phyloP scores from a whole-genome alignment of 1,140 invertebrate genomes.

The Hestina assimilis region DNA sequence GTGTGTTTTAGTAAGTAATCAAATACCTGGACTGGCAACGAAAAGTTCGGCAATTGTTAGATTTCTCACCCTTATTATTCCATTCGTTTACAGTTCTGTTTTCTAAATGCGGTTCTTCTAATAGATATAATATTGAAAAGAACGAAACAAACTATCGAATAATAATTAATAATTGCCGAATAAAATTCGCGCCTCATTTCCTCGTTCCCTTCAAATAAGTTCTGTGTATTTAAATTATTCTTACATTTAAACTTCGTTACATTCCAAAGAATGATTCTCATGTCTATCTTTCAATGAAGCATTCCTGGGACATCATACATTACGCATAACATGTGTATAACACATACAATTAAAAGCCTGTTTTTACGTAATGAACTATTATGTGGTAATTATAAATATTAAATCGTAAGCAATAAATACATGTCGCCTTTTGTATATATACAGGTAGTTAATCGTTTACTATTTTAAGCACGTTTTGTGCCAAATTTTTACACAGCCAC shows the following conservation, averaged over 20 bases:
- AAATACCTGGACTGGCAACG: slow-evolving; percentile 30
- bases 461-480: slow-evolving; percentile 60
- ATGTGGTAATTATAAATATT: neutral
- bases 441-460: slow-evolving; percentile 29
- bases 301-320: slow-evolving; percentile 54
- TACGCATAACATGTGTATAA: slow-evolving; percentile 41
- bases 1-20: slow-evolving; percentile 48
- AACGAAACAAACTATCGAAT: neutral
- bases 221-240: slow-evolving; percentile 25
- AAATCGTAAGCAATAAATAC: slow-evolving; percentile 56
- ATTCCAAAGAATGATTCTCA: slow-evolving; percentile 70
- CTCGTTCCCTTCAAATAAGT: neutral
- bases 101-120: neutral
- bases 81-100: too few relatives aligned
- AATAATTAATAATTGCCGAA: neutral
- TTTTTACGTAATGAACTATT: too few relatives aligned
- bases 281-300: slow-evolving; percentile 46
- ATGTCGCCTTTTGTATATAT: slow-evolving; percentile 61
- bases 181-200: neutral
- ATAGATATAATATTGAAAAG: neutral
- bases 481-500: slow-evolving; percentile 47
- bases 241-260: slow-evolving; percentile 61
- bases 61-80: too few relatives aligned
- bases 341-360: slow-evolving; percentile 36
- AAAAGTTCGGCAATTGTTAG: neutral